Evolutionary conservation across 2,888 invertebrate genomes (phyloP).

Genomic region (Eupithecia abbreviata): DNA sequence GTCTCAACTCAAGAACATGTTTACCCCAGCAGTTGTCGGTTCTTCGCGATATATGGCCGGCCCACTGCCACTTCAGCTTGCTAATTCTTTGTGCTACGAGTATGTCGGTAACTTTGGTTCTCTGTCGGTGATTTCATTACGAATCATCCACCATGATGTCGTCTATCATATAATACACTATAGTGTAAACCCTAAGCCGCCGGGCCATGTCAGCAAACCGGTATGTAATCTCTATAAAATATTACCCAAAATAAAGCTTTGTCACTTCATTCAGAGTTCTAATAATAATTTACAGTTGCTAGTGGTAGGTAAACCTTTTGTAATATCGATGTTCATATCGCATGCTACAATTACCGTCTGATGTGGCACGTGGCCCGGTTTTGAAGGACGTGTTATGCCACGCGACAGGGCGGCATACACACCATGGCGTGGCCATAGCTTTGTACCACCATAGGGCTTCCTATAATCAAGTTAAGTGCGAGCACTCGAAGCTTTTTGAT

Average conservation of each 20-base stretch:
- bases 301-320: conserved; percentile 31
- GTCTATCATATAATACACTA: no score
- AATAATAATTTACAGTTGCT: neutral
- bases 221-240: neutral
- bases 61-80: no score
- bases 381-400: conserved; percentile 56
- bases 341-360: conserved; percentile 65
- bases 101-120: no score
- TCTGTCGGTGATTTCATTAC: no score
- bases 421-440: conserved; percentile 50
- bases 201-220: neutral
- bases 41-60: no score
- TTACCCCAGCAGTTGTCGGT: no score
- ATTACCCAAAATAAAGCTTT: neutral
- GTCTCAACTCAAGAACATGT: no score
- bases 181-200: neutral
- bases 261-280: neutral
- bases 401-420: conserved; percentile 54
- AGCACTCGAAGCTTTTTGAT: conserved; percentile 72
- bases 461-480: conserved; percentile 84
- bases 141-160: no score
- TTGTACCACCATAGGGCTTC: conserved; percentile 63
- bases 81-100: no score
- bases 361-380: conserved; percentile 64
- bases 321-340: conserved; percentile 51